Percentiles rank a stretch among this genome's conserved stretches.
Evolutionary conservation across 1,140 invertebrate genomes (phyloP).

Genomic region (Aphelinus certus): DNA sequence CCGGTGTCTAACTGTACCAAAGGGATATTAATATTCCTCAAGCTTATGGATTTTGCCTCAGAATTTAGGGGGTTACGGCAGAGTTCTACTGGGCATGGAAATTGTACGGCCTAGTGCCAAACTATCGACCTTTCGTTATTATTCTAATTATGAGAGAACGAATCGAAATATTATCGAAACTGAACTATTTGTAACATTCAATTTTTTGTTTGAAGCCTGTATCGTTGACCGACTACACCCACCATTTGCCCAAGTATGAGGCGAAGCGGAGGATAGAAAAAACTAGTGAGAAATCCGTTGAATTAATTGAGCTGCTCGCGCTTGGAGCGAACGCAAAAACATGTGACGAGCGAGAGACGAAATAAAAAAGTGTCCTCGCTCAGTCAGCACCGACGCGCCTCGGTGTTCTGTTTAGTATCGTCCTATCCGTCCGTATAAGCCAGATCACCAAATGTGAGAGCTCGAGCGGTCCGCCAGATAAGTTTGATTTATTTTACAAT

Average conservation of each 20-base stretch:
- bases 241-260: neutral
- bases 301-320: constrained; percentile 16
- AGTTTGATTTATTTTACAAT: constrained; percentile 62
- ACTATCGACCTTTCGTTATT: too few relatives aligned
- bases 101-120: too few relatives aligned
- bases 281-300: neutral
- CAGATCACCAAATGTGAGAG: constrained; percentile 45
- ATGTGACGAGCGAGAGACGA: constrained; percentile 1
- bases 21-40: too few relatives aligned
- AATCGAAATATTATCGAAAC: too few relatives aligned
- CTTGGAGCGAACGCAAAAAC: constrained; percentile 4
- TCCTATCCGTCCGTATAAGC: neutral
- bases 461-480: constrained; percentile 56
- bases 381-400: neutral
- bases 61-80: too few relatives aligned
- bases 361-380: constrained; percentile 20
- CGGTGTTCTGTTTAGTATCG: constrained; percentile 41
- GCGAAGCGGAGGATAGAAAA: neutral
- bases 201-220: too few relatives aligned
- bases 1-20: too few relatives aligned
- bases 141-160: too few relatives aligned
- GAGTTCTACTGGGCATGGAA: too few relatives aligned
- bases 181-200: too few relatives aligned
- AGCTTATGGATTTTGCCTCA: too few relatives aligned
- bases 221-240: too few relatives aligned